Base-by-base conservation (phyloP, 2,113 vertebrate genomes). In the Bungarus multicinctus region DNA sequence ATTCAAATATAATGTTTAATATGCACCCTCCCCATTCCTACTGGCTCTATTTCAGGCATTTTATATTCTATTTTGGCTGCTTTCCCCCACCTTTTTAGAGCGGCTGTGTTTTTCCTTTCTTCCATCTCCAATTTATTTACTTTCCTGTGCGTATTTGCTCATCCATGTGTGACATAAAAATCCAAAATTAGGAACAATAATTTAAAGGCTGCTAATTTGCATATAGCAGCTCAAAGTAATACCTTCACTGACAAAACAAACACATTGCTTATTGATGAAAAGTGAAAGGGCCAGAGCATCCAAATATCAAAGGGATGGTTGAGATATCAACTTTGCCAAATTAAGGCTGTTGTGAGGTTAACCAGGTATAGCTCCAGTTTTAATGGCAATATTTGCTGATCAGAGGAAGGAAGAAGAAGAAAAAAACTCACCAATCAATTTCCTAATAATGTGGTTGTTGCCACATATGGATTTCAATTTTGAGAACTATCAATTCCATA, bases 1-100 rank as follows among this genome's bases (percentile, higher is more conserved):
- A 96, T 96, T 97, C 96, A 97, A 97, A 97, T 96, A 95, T 95
- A 85, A 95, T 96, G 93, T 93, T 96, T 96, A 96, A 95, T 94
- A 57, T 90, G 89, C 95, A 34, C 2, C 0, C 0, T 5, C 89
- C 93, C 85, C 92, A 93, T 89, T 87, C 74, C 7, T 18, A 43
- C 18, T 81, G 74, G 34, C 74, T 81, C 93, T 47, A 89, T 95
- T 94, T 93, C 87, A 92, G 91, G 20, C 94, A 94, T 95, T 94
- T 95, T 58, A 94, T 95, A 58, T 93, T 96, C 93, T 0, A 0
- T 89, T 95, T 94, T 95, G n/a, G 95, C 92, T 85, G 92, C 95
- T 85, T 50, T 92, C 34, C 88, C 93, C 97, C 14, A 9, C 30
- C 43, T 91, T 96, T 96, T 95, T 93, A 20, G 97, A 96, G 91